Evolutionary conservation across 2,888 invertebrate species (phyloP).

Genomic region (Macaria notata): DNA sequence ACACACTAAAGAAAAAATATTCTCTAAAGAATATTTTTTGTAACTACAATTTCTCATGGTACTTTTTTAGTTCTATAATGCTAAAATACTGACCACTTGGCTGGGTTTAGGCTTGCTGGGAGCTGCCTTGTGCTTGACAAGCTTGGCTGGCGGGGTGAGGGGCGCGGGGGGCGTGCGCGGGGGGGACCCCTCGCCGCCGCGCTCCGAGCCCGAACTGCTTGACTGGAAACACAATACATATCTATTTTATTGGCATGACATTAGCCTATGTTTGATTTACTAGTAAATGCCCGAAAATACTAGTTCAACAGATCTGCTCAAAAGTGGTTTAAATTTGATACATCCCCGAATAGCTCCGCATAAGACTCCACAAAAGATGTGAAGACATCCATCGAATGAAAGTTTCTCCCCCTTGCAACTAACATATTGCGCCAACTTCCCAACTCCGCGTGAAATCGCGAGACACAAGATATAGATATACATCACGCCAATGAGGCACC

Average conservation of each 20-base stretch:
- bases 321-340: too few relatives aligned
- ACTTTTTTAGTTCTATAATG: background rate
- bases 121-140: conserved; percentile 47
- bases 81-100: conserved; percentile 49
- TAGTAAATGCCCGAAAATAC: too few relatives aligned
- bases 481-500: conserved; percentile 35
- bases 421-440: conserved; percentile 35
- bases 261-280: too few relatives aligned
- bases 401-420: conserved; percentile 35
- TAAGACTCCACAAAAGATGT: too few relatives aligned
- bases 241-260: too few relatives aligned
- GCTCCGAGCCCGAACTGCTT: conserved; percentile 67
- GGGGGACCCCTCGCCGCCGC: conserved; percentile 50
- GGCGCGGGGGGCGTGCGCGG: conserved; percentile 72
- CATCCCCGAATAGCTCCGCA: too few relatives aligned
- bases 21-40: too few relatives aligned
- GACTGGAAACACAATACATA: conserved; percentile 49
- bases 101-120: conserved; percentile 52
- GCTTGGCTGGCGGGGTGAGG: conserved; percentile 57
- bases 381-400: too few relatives aligned
- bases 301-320: too few relatives aligned
- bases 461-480: conserved; percentile 20
- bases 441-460: conserved; percentile 32
- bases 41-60: too few relatives aligned
- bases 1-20: too few relatives aligned